These are phyloP conservation scores for Sialia sialis DNA, from an alignment of 2,113 vertebrate genomes.

Conservation along the genomic window DNA sequence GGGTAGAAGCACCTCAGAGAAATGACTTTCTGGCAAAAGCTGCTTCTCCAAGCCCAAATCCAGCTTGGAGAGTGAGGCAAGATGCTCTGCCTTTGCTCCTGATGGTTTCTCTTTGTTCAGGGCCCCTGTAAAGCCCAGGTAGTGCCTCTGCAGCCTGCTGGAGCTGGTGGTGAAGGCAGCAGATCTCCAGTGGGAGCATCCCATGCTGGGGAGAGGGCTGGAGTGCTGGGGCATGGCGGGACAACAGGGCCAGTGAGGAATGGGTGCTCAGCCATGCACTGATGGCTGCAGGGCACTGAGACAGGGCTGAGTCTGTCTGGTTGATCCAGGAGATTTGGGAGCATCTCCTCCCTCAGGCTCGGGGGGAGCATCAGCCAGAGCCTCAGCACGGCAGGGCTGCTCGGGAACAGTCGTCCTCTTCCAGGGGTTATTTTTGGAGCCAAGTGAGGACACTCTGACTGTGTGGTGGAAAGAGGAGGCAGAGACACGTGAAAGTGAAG, in stretches of 20 bases:
- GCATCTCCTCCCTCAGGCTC: neutral
- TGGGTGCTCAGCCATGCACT: fast-evolving
- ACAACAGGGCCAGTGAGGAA: neutral
- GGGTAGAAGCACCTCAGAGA: neutral
- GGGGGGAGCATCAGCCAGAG: fast-evolving
- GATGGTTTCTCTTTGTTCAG: neutral
- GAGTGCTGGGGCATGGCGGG: neutral
- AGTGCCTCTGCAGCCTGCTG: neutral
- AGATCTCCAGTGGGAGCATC: neutral
- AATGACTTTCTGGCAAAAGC: neutral
- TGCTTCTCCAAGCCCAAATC: neutral
- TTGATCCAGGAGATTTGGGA: neutral
- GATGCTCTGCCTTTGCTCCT: neutral
- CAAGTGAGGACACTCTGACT: neutral
- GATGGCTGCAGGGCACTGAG: fast-evolving
- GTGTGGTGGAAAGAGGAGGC: neutral
- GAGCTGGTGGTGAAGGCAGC: neutral
- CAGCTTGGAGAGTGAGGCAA: neutral
- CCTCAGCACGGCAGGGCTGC: neutral
- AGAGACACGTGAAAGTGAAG: neutral
- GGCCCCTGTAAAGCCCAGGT: neutral
- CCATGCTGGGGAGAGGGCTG: neutral
- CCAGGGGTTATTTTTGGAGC: constrained; percentile 20
- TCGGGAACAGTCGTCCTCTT: neutral
- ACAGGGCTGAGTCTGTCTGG: neutral